Evolutionary conservation across 2,888 invertebrate species (phyloP).

Genomic region (Epistrophe grossulariae): DNA sequence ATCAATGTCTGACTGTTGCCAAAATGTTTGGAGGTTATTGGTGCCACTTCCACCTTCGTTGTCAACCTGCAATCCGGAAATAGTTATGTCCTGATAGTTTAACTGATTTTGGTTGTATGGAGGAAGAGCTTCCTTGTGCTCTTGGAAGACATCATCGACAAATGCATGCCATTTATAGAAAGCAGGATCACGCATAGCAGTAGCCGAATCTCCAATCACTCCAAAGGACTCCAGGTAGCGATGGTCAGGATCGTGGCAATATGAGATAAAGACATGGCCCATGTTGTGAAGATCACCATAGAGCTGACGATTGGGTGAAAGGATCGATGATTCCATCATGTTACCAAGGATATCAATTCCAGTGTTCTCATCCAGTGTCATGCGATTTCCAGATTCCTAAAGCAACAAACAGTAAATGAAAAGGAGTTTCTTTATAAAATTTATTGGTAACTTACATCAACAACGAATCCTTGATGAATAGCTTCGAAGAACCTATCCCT

Average conservation of each 20-base stretch:
- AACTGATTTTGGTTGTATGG: constrained; percentile 85
- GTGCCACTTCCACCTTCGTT: constrained; percentile 27
- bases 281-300: constrained; percentile 93
- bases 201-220: constrained; percentile 92
- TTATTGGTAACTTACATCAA: constrained; percentile 83
- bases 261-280: constrained; percentile 90
- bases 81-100: not conserved
- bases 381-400: constrained; percentile 79
- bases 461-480: constrained; percentile 87
- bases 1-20: constrained; percentile 92
- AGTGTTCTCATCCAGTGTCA: constrained; percentile 82
- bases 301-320: constrained; percentile 88
- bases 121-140: constrained; percentile 87
- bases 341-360: constrained; percentile 93
- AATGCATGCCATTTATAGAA: constrained; percentile 94
- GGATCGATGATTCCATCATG: constrained; percentile 89
- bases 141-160: constrained; percentile 90
- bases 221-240: constrained; percentile 88
- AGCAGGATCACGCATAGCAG: constrained; percentile 93
- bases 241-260: constrained; percentile 90
- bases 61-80: not conserved
- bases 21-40: constrained; percentile 85
- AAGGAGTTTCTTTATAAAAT: constrained; percentile 84
- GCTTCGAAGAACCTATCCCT: constrained; percentile 89
- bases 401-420: constrained; percentile 83